Base-by-base conservation (phyloP, 1,140 invertebrate genomes). In the Drosophila funebris region DNA sequence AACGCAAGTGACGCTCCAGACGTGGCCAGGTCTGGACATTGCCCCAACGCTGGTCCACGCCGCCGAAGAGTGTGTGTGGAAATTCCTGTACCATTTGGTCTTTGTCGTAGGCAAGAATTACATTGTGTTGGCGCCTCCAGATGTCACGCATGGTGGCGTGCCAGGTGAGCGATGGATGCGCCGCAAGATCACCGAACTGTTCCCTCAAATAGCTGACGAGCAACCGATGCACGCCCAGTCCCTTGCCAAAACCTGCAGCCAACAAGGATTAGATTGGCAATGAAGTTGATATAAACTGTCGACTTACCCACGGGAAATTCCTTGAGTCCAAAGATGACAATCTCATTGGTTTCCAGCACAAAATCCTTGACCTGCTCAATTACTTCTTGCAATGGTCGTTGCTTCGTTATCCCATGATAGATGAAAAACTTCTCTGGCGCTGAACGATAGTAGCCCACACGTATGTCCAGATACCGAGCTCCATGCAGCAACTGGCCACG, bases 281-380 rank as follows among this genome's bases (percentile, higher is more conserved):
- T 13, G 0, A 3, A 39, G 1, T 16, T 18, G 0, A 52, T 18
- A 4, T 11, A 0, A 3, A 46, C 14, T 54, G 7, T 2, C 14
- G 1, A 74, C 90, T 83, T 46, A 93, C 94, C 94, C 27, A 93
- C 89, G 7, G 94, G 94, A 88, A 95, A 95, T 73, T 93, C 93
- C 66, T 95, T 94, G 22, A 95, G 90, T 54, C 95, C 94, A 63
- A 95, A 92, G 14, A 95, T 94, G 2, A 95, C 91, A 64, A 95
- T 94, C 88, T 95, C 94, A 69, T 94, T 92, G n/a, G 94, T 94
- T 66, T 93, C 93, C 27, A 92, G 73, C 9, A 94, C 90, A 76
- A 95, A 95, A n/a, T 66, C 78, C 78, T 92, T 93, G 1, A 95
- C 91, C 58, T 94, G 93, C 14, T 93, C 81, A 0, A 95, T 78